A percentile compares a stretch with the other conserved stretches of the same genome.
phyloP scores from a whole-genome alignment of 1,140 invertebrate species.

The Oscheius sp. region DNA sequence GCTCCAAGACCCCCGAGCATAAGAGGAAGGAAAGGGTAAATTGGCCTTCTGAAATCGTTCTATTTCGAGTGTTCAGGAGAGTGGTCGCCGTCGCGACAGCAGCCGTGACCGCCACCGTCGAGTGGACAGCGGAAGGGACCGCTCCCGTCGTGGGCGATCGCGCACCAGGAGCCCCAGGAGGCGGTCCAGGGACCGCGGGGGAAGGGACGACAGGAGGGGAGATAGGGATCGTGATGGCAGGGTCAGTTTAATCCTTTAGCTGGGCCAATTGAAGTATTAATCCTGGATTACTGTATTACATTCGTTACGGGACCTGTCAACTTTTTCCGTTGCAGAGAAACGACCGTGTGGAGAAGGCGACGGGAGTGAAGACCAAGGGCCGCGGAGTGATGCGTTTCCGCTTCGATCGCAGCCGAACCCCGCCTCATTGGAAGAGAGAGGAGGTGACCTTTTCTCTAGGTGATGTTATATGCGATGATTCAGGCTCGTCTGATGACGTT shows the following conservation, averaged over 20 bases:
- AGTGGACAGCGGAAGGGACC: background rate
- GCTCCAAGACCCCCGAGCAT: conserved; percentile 35
- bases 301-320: too few relatives aligned
- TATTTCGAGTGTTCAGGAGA: too few relatives aligned
- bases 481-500: conserved; percentile 29
- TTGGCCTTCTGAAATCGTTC: too few relatives aligned
- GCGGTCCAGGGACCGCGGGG: conserved; percentile 11
- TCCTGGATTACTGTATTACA: too few relatives aligned
- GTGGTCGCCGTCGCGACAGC: background rate
- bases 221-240: background rate
- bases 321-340: conserved; percentile 13
- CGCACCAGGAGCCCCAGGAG: background rate
- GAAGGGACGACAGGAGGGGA: background rate
- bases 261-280: too few relatives aligned
- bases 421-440: conserved; percentile 34
- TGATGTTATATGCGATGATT: background rate
- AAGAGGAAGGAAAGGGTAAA: conserved; percentile 12
- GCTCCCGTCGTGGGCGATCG: background rate
- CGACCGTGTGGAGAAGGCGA: conserved; percentile 6
- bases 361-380: conserved; percentile 33
- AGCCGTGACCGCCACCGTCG: conserved; percentile 1
- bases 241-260: too few relatives aligned
- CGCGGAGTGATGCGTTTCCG: conserved; percentile 30
- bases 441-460: conserved; percentile 4
- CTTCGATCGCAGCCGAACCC: conserved; percentile 9